Evolutionary conservation across 2,888 invertebrate genomes (phyloP), one percentile per base, ranked within the genome.

Genomic region (Odontocerum albicorne): DNA sequence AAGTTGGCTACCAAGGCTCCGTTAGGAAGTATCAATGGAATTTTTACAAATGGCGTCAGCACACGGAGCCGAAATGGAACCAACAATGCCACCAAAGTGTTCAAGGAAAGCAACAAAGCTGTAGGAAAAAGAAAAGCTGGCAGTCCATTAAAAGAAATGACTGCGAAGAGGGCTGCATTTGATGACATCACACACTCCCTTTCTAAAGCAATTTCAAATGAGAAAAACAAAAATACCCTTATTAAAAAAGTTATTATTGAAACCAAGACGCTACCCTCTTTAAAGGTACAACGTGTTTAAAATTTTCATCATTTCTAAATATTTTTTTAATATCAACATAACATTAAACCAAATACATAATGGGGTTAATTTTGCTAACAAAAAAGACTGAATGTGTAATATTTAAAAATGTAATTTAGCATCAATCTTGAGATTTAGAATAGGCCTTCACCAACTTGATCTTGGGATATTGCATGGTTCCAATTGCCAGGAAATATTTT

Each of bases 131-230:
- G 92, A 66, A 92, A 92, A 80, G 92, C 92, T 1, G 83, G 83
- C 61, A 91, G 90, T 52, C 91, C 91, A 3, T 67, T 85, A 38
- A 90, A 88, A 71, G 86, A 88, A 67, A 84, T 83, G 63, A 82
- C 80, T 45, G 81, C 85, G 3, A 93, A 92, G 70, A 78, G 94
- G 65, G 88, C 90, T 35, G 94, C 92, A 2, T 84, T 95, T 67
- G 90, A 90, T 58, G 93, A 94, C 70, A 83, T 93, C 62, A 91
- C 92, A 45, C 92, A 92, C 73, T 87, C 85, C 61, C 71, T 74
- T 63, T 72, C 75, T 64, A 77, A 78, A 63, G 56, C 55, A 46
- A 19, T 31, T 12, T 12, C 32, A 7, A 53, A 44, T n/a, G 59
- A 49, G 21, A 52, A 53, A 20, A 49, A 51, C 49, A 56, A 55